Percentiles rank a stretch among this genome's conserved stretches.
These are phyloP conservation scores for Pelvicachromis taeniatus DNA, from an alignment of 2,113 vertebrate species.

Conservation along the genomic window DNA sequence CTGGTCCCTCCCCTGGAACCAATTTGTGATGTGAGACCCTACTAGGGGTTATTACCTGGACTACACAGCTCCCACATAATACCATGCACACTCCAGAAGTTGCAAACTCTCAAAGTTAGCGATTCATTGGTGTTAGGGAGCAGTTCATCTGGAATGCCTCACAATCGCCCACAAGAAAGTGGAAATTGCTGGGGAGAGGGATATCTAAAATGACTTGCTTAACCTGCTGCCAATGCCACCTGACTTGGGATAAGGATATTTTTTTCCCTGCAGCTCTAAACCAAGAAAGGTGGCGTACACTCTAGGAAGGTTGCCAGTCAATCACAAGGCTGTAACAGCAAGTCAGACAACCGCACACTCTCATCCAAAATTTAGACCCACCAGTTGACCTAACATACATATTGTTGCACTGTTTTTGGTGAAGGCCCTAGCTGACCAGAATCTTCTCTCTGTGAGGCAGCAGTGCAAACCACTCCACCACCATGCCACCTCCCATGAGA, in stretches of 20 bases:
- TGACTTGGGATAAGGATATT: background rate
- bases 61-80: background rate
- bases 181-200: background rate
- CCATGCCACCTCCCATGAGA: background rate
- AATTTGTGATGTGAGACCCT: background rate
- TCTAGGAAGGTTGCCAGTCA: background rate
- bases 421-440: background rate
- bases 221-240: background rate
- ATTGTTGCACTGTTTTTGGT: background rate
- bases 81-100: background rate
- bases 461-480: background rate
- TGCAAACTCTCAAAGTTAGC: background rate
- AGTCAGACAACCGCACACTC: background rate
- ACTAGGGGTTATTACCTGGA: accelerated
- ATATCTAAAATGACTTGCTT: background rate
- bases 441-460: too few species aligned
- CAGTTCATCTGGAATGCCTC: background rate
- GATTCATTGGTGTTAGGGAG: background rate
- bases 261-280: background rate
- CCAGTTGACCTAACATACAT: background rate
- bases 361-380: background rate
- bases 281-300: background rate
- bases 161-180: background rate
- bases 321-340: background rate
- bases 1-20: background rate